phyloP scores from a whole-genome alignment of 2,888 invertebrate genomes.

The Cephalotes varians region DNA sequence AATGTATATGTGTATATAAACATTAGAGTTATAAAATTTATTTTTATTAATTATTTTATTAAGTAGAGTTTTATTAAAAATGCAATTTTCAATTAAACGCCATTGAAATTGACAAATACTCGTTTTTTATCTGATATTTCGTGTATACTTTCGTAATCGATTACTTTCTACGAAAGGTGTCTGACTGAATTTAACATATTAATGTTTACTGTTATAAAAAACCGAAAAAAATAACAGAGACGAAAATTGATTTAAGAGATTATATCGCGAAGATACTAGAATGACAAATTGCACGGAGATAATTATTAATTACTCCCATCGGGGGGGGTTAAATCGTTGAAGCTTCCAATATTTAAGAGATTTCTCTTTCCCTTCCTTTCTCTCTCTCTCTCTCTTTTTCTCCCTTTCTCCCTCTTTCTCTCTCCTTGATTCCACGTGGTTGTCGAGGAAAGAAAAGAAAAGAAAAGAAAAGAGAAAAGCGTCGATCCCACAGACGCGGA shows the following conservation, averaged over 20 bases:
- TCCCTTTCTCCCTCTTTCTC: too few species aligned
- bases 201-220: neutral
- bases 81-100: neutral
- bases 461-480: neutral
- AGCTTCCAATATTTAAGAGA: constrained; percentile 24
- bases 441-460: neutral
- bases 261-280: neutral
- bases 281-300: constrained; percentile 21
- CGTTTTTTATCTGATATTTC: neutral
- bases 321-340: neutral
- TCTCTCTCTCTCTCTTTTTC: too few species aligned
- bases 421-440: constrained; percentile 3
- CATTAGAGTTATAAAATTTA: neutral
- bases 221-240: neutral
- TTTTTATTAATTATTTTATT: neutral
- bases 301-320: constrained; percentile 41
- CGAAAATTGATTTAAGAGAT: constrained; percentile 1
- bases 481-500: constrained; percentile 33
- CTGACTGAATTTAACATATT: neutral
- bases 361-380: neutral
- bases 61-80: neutral
- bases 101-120: neutral
- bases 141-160: neutral
- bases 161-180: neutral
- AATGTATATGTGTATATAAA: neutral